These are phyloP conservation scores for Myzus persicae DNA, from an alignment of 1,140 invertebrate species.

Conservation along the genomic window DNA sequence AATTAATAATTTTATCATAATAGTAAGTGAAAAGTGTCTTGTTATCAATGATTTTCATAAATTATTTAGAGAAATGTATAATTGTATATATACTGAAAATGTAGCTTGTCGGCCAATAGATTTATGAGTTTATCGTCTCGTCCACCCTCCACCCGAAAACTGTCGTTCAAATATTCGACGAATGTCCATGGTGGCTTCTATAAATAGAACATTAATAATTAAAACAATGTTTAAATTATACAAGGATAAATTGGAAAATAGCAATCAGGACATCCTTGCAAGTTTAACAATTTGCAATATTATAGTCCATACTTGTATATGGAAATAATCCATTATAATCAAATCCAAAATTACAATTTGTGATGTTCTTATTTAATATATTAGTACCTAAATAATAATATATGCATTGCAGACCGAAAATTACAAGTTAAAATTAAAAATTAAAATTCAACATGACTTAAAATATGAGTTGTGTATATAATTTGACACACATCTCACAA, in stretches of 20 bases:
- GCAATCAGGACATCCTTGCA: not conserved
- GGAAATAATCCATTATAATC: no score
- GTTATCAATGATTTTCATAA: not conserved
- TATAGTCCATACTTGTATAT: not conserved
- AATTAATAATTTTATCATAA: not conserved
- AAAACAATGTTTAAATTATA: not conserved
- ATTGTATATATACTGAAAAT: constrained; percentile 69
- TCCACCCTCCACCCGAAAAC: constrained; percentile 72
- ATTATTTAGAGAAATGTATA: not conserved
- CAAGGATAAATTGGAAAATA: not conserved
- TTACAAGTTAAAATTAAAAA: no score
- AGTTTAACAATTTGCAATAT: not conserved
- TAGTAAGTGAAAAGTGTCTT: not conserved
- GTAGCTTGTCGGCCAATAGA: constrained; percentile 71
- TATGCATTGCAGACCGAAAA: no score
- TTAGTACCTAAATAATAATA: no score
- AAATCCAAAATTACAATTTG: no score
- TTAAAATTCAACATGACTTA: no score
- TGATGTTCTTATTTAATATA: no score
- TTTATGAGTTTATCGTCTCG: constrained; percentile 73
- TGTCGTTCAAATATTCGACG: constrained; percentile 70
- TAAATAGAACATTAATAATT: constrained; percentile 59
- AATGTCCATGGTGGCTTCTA: constrained; percentile 79
- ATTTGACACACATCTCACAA: no score
- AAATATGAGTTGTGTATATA: no score